Conservation (phyloP, 1,140 invertebrate genomes). For the Caenorhabditis remanei region DNA sequence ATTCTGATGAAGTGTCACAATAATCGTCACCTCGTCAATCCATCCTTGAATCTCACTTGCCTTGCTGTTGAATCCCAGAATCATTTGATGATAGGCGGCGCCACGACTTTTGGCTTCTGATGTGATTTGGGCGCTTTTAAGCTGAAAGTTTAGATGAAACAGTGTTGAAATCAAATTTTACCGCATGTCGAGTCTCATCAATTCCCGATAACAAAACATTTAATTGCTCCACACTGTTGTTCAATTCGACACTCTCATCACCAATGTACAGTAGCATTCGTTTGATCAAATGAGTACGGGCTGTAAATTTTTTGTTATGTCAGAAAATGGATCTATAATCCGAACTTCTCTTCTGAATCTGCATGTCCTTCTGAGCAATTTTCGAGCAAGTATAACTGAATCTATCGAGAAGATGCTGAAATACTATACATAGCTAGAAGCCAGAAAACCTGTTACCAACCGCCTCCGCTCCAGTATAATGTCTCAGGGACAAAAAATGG, state of each 20-base stretch:
- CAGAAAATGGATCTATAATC: too few relatives aligned
- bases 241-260: not conserved
- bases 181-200: not conserved
- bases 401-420: conserved; percentile 1
- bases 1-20: not conserved
- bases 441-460: not conserved
- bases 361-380: not conserved
- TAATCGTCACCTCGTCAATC: conserved; percentile 1
- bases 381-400: not conserved
- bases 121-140: not conserved
- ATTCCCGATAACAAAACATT: not conserved
- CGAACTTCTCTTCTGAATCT: conserved; percentile 15
- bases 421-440: not conserved
- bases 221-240: not conserved
- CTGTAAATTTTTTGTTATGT: too few relatives aligned
- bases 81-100: not conserved
- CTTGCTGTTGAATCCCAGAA: not conserved
- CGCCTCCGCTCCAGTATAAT: not conserved
- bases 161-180: not conserved
- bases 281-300: not conserved
- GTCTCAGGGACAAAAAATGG: not conserved
- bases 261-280: conserved; percentile 12
- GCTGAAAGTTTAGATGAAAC: not conserved
- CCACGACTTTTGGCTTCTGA: not conserved
- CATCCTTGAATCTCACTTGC: not conserved